Base-by-base conservation (phyloP, 2,113 vertebrate genomes). In the Paralichthys olivaceus region DNA sequence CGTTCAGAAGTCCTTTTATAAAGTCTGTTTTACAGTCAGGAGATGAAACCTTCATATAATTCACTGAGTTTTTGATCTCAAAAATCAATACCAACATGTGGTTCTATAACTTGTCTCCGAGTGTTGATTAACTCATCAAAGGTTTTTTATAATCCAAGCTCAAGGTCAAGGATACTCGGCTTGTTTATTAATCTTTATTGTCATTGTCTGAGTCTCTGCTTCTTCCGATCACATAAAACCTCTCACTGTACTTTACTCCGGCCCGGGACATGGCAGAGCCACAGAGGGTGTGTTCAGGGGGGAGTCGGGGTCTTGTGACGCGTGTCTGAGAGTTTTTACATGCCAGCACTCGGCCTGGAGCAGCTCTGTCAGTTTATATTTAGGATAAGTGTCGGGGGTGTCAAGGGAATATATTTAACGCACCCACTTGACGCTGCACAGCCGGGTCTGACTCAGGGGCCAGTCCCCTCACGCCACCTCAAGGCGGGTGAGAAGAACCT, bases 301-400 rank as follows among this genome's bases (percentile, higher is more conserved):
- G 26, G 13, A 20, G 32, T 26, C 5, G 34, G 77, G 69, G 80
- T 91, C 90, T 90, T 91, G 80, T 91, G 91, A 88, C 90, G 54
- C 84, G 22, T 91, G 83, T 75, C 73, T 85, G 75, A 37, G 60
- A 91, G 72, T 82, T 69, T 80, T 82, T 22, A 79, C 79, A 79
- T 92, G 66, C 87, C 88, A 80, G 8, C 72, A 19, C 53, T 77
- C 75, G 80, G 85, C 79, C 70, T 47, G 56, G 22, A 64, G 56
- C 75, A 72, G 82, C 32, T 75, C 74, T 76, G 65, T 67, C 49
- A 34, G 69, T 71, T 76, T 93, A 94, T 90, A 93, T 94, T 91
- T 93, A 92, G 91, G 66, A 65, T 29, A 75, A 83, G 85, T 80
- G 86, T 69, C 69, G 67, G 28, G 64, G 23, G 79, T 86, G 89